Evolutionary conservation across 2,888 invertebrate species (phyloP).

Genomic region (Nomada flava): DNA sequence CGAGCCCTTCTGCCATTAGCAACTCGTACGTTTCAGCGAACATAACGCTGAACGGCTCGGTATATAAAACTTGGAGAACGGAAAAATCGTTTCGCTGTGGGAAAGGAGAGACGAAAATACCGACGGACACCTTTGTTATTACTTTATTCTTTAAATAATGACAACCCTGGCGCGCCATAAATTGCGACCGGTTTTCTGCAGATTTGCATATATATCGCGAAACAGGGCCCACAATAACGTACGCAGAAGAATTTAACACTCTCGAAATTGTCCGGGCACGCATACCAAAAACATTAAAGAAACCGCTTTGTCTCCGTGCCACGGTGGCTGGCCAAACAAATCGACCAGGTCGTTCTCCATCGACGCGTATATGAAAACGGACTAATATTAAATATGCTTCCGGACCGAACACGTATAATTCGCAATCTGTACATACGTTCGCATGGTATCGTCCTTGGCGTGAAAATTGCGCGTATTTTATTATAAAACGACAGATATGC

Average conservation of each 20-base stretch:
- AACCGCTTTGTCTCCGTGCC: conserved; percentile 37
- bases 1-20: neutral
- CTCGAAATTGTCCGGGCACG: conserved; percentile 21
- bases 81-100: conserved; percentile 6
- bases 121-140: conserved; percentile 40
- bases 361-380: conserved; percentile 15
- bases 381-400: conserved; percentile 20
- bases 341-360: conserved; percentile 13
- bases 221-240: conserved; percentile 38
- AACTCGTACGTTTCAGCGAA: neutral
- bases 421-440: neutral
- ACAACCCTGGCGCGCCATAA: conserved; percentile 44
- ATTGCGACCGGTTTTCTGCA: conserved; percentile 61
- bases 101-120: conserved; percentile 14
- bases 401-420: neutral
- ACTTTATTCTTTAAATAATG: conserved; percentile 53
- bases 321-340: conserved; percentile 47
- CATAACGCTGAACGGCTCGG: neutral
- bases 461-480: neutral
- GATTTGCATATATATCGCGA: conserved; percentile 67
- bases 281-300: conserved; percentile 29
- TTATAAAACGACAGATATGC: neutral
- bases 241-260: conserved; percentile 25
- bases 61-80: neutral
- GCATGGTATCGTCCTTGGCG: neutral